Percentiles rank a stretch among this genome's conserved stretches.
Evolutionary conservation across 1,140 invertebrate genomes (phyloP).

Genomic region (Halesus radiatus): DNA sequence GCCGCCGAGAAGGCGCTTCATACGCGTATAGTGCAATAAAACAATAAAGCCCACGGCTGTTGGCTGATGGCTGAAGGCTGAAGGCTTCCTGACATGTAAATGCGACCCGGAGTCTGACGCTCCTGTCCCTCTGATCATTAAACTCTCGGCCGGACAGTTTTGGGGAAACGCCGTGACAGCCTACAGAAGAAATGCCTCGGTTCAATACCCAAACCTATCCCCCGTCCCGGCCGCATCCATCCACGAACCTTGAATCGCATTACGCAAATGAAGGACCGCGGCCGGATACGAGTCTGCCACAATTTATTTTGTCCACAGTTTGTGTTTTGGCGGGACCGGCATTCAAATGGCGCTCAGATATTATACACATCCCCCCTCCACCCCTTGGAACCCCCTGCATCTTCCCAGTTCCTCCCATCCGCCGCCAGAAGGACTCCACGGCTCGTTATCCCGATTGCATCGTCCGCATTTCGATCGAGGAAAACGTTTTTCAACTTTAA

Average conservation of each 20-base stretch:
- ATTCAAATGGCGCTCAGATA: slow-evolving; percentile 56
- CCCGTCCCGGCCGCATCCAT: background rate
- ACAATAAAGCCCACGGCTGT: too few species aligned
- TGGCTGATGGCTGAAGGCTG: background rate
- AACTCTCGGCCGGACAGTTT: slow-evolving; percentile 15
- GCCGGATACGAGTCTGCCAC: slow-evolving; percentile 54
- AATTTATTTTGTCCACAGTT: slow-evolving; percentile 56
- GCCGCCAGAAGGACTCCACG: background rate
- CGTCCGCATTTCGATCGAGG: slow-evolving; percentile 7
- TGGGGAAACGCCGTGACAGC: slow-evolving; percentile 20
- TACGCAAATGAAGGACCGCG: slow-evolving; percentile 55
- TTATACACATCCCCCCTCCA: slow-evolving; percentile 36
- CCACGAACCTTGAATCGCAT: slow-evolving; percentile 50
- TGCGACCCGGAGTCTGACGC: slow-evolving; percentile 6
- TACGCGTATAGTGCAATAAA: too few species aligned
- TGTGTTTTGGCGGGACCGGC: slow-evolving; percentile 55
- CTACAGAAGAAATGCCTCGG: background rate
- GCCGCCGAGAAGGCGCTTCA: too few species aligned
- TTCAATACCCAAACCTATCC: slow-evolving; percentile 10
- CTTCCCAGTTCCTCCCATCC: too few species aligned
- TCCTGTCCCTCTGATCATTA: slow-evolving; percentile 25
- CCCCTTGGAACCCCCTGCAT: background rate
- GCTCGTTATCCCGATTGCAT: slow-evolving; percentile 23
- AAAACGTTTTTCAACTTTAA: slow-evolving; percentile 24
- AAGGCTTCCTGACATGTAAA: slow-evolving; percentile 18